phyloP scores from a whole-genome alignment of 2,888 invertebrate genomes.

The Caprella mutica region DNA sequence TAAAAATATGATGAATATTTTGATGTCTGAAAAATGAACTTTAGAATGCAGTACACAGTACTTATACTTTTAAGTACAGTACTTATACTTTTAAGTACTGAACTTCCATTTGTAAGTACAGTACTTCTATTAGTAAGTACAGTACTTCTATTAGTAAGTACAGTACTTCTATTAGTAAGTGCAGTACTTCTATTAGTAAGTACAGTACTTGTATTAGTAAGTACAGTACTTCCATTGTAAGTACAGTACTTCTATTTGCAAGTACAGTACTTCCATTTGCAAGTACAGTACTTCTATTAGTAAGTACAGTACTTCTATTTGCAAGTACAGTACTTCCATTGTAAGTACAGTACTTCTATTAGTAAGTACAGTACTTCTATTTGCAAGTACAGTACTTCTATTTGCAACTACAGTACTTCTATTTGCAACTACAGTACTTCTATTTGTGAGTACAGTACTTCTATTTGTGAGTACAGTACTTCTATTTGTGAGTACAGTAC shows the following conservation, averaged over 20 bases:
- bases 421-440: too few relatives aligned
- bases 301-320: constrained; percentile 4
- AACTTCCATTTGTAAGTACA: not conserved
- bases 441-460: too few relatives aligned
- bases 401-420: too few relatives aligned
- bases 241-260: not conserved
- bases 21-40: not conserved
- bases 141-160: not conserved
- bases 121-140: not conserved
- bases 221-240: not conserved
- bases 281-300: not conserved
- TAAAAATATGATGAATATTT: not conserved
- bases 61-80: not conserved
- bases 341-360: too few relatives aligned
- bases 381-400: too few relatives aligned
- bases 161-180: not conserved
- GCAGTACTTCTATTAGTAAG: not conserved
- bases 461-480: too few relatives aligned
- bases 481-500: too few relatives aligned
- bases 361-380: too few relatives aligned
- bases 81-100: not conserved
- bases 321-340: not conserved
- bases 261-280: not conserved
- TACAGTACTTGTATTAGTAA: not conserved
- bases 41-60: not conserved